Evolutionary conservation across 64 coral and sea anemone genomes (phyloP), one percentile per base, ranked within the genome.

Genomic region (Montipora cactus): DNA sequence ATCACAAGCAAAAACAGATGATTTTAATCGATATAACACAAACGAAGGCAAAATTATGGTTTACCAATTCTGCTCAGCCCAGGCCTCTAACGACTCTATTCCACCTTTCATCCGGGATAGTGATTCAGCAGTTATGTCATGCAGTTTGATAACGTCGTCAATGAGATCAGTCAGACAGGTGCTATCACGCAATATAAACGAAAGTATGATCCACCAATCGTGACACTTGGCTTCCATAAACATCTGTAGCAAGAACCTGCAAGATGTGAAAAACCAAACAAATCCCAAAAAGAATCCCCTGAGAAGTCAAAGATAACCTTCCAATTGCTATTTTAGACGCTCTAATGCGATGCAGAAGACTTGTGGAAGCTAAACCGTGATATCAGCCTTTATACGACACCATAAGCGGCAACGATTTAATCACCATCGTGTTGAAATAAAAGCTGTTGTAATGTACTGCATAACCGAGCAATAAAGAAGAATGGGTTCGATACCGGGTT

Each of bases 21-120:
- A 12, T 64, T 14, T 64, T 12, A 64, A 0, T 64, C 13, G 8
- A 8, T 4, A 64, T 4, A 8, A 55, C 28, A 71, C 11, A 52
- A 15, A 19, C 16, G 0, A 76, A 1, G 11, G 6, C 19, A 91
- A 25, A 53, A 4, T 47, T 46, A 2, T 15, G 52, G 28, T 37
- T 79, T 91, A 95, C 95, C 95, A 97, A 61, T 97, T 88, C 70
- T 81, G 81, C 71, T 97, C 92, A 44, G 92, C 93, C 95, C 95
- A 97, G 51, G 88, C 90, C n/a, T 97, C 95, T 9, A 97, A 64
- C 13, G 77, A 69, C 23, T 45, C 74, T 77, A 94, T 90, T 10
- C 92, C 95, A 20, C 94, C 92, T 49, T 88, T 94, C 47, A 97
- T 67, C 52, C 95, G 84, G 12, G 89, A 88, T 12, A 92, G 47